Base-by-base conservation (phyloP, 1,140 invertebrate genomes). In the Anadara kagoshimensis region DNA sequence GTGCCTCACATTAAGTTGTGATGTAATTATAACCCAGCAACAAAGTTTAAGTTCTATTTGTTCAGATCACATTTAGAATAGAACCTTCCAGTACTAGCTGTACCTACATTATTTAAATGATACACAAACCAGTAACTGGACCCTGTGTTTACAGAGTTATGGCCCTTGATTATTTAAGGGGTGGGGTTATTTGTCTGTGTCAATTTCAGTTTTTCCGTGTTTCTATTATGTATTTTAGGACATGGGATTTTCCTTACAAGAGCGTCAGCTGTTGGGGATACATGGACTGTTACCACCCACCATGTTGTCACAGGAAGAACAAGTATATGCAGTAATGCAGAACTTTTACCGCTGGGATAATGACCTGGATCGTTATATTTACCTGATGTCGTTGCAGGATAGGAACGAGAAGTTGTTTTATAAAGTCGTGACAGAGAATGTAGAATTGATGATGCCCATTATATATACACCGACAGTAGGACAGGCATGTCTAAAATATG, bases 381-480 rank as follows among this genome's bases (percentile, higher is more conserved):
- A 85, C 73, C 61, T 87, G 57, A 83, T 84, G 78, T 76, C 73
- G 0, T 70, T 87, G 7, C 81, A 86, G 70, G 85, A 88, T 44
- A 77, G 87, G 14, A 86, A 86, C 54, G 87, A 89, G 75, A 83
- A 85, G 66, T 91, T 99, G 63, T 99, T 99, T 90, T 99, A 97
- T 91, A 93, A 95, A 71, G 92, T 99, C 24, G 88, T 99, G 22
- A 94, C 94, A 58, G 96, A 99, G 90, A 95, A 99, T 89, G 94
- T 98, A 63, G 95, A 98, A 85, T 93, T 95, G 80, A 94, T 98
- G 90, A 96, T 99, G 94, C 98, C 98, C 0, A 95, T 99, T 83
- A 96, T 99, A 11, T 99, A 99, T 89, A 99, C 97, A 0, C 98
- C 98, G 1, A 98, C 97, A 3, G 98, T 99, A 8, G 98, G 98